Base-by-base conservation (phyloP, 2,888 invertebrate species). In the Melikaiella ostensackeni region DNA sequence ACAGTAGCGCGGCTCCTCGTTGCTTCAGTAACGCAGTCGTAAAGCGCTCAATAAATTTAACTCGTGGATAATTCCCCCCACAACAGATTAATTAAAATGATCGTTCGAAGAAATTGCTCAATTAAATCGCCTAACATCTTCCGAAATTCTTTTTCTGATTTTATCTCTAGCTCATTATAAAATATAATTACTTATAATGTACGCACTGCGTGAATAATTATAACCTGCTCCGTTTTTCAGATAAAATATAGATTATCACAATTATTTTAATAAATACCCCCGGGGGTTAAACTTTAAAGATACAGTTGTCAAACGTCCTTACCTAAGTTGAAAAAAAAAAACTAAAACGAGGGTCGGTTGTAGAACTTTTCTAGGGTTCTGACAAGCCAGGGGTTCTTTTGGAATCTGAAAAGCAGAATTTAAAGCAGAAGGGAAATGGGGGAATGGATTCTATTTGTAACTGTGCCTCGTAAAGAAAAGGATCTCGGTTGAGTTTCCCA, bases 11-110 rank as follows among this genome's bases (percentile, higher is more conserved):
- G n/a, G 19, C 21, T 13, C 6, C 24, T 24, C 57, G 11, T 59
- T 59, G 59, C 59, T 59, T 27, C 16, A 59, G 27, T 11, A 59
- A 27, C 30, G 27, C 16, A 19, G 66, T 46, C n/a, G 11, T 66
- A 70, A 64, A 42, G 16, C 64, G 21, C 64, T 64, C 42, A 64
- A 64, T 64, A 64, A 70, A 70, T 50, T 66, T 16, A 70, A 70
- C 42, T 70, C 19, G 46, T 70, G 42, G 38, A 11, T 30, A 46
- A 46, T 70, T 66, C 19, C 66, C 46, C 27, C 66, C n/a, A 70
- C 66, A 70, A 42, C 66, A 46, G 46, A 70, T n/a, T 50, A 70
- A 70, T 70, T 70, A 70, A 70, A 70, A 30, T 70, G 66, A 70
- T 46, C 30, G 30, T 50, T 46, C 30, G 24, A 70, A 70, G 46